Evolutionary conservation across 2,113 vertebrate genomes (phyloP), one percentile per base, ranked within the genome.

Genomic region (Boleophthalmus pectinirostris): DNA sequence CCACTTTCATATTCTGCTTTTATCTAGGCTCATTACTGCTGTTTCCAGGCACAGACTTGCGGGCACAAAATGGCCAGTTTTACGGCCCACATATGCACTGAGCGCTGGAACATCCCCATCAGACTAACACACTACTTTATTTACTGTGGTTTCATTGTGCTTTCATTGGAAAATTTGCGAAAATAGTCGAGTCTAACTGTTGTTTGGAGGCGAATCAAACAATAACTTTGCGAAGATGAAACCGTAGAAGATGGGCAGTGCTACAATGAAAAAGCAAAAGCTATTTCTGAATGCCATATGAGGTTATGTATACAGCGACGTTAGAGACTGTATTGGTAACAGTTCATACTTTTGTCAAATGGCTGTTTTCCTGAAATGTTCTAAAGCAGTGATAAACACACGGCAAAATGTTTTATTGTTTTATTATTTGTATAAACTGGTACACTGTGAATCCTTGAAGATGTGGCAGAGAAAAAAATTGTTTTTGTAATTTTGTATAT

Each of bases 1-100:
- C 46, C 60, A 16, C 63, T 80, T 82, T 86, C 49, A 73, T 83
- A 60, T 81, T 71, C 71, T 53, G 24, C 66, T 85, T 83, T 83
- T 24, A 86, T 85, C 69, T 51, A 25, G 49, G 25, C 65, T 80
- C 60, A 80, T 73, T 74, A 83, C 53, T 63, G 70, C 38, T 65
- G 43, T 79, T 73, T 87, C 75, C 69, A 68, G 29, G 51, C 53
- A n/a, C 33, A 61, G 72, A 69, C 56, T n/a, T 14, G 35, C n/a
- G 21, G 38, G 43, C 3, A 21, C 45, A 66, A 43, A 71, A 56
- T 57, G 69, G 51, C 23, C 8, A 38, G 2, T 71, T 66, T 54
- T 46, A 20, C 45, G 25, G 5, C 10, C 74, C 18, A 46, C 64
- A 66, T 49, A 24, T 14, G 15, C 25, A 23, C 14, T 33, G 25